Percentiles rank a stretch among this genome's conserved stretches.
Evolutionary conservation across 2,888 invertebrate species (phyloP).

Genomic region (Cyclophora albipunctata): DNA sequence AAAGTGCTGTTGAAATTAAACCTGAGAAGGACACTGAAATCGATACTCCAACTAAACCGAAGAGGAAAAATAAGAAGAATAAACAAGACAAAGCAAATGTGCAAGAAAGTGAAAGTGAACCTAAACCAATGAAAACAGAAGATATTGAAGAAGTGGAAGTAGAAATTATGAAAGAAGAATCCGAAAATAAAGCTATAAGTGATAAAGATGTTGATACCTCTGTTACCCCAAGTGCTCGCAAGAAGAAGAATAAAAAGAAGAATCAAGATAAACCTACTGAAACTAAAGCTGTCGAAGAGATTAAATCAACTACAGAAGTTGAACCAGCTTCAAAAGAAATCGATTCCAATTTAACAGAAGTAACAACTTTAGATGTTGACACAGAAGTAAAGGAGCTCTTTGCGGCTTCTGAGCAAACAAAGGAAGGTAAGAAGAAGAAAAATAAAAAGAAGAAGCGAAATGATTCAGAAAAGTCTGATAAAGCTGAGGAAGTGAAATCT

Average conservation of each 20-base stretch:
- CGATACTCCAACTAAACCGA: conserved; percentile 56
- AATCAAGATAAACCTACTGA: conserved; percentile 18
- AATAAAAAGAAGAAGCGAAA: conserved; percentile 57
- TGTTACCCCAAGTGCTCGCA: conserved; percentile 40
- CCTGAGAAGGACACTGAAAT: conserved; percentile 26
- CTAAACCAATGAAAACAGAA: not conserved
- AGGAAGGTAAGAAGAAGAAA: conserved; percentile 46
- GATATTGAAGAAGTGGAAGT: conserved; percentile 9
- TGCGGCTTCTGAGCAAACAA: conserved; percentile 12
- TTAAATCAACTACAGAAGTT: not conserved
- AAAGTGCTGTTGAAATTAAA: conserved; percentile 24
- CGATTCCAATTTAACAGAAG: too few species aligned
- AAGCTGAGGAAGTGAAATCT: conserved; percentile 36
- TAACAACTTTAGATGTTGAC: too few species aligned
- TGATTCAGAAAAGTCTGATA: conserved; percentile 56
- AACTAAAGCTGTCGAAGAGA: conserved; percentile 2
- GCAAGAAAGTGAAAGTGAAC: conserved; percentile 4
- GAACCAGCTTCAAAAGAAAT: conserved; percentile 1
- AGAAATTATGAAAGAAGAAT: conserved; percentile 1
- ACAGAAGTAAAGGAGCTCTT: conserved; percentile 1
- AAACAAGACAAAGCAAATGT: conserved; percentile 29
- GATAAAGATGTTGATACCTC: conserved; percentile 1
- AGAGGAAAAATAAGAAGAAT: conserved; percentile 65
- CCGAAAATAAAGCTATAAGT: conserved; percentile 8
- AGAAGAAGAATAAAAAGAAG: conserved; percentile 62